These are phyloP conservation scores for Hippopotamus amphibius DNA, from an alignment of 2,113 vertebrate genomes.

Conservation along the genomic window DNA sequence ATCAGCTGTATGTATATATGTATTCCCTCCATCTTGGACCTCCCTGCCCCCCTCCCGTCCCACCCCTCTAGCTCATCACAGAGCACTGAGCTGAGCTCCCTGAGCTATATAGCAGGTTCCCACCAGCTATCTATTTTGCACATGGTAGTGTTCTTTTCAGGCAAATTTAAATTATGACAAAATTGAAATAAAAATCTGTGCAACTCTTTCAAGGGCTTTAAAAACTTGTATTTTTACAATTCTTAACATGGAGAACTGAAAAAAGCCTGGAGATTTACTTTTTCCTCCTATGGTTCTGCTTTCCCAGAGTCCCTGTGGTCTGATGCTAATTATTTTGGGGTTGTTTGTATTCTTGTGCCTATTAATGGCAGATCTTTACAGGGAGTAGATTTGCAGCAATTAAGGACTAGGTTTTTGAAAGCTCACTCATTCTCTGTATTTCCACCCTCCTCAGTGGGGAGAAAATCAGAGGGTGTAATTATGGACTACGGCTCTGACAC, in stretches of 20 bases:
- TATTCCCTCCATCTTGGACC: too few species aligned
- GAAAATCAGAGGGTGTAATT: conserved; percentile 52
- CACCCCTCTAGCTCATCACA: too few species aligned
- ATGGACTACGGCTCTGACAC: not conserved
- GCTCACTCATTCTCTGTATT: conserved; percentile 34
- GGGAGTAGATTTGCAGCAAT: conserved; percentile 79
- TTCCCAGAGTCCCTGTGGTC: conserved; percentile 60
- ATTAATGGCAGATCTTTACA: conserved; percentile 76
- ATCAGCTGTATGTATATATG: too few species aligned
- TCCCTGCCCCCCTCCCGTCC: too few species aligned
- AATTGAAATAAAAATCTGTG: conserved; percentile 22
- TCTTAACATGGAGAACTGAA: not conserved
- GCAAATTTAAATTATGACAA: not conserved
- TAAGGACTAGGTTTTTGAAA: conserved; percentile 74
- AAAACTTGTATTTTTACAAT: not conserved
- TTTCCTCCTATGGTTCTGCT: conserved; percentile 11
- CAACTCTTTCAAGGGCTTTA: conserved; percentile 40
- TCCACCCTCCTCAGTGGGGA: conserved; percentile 12
- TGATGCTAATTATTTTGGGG: conserved; percentile 67
- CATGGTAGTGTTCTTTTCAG: not conserved
- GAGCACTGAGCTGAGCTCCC: too few species aligned
- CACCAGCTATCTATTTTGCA: too few species aligned
- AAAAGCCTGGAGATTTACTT: conserved; percentile 20
- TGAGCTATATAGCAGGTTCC: too few species aligned
- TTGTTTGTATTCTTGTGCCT: conserved; percentile 69